Evolutionary conservation across 2,888 invertebrate species (phyloP), one percentile per base, ranked within the genome.

Genomic region (Xestia rhomboidea): DNA sequence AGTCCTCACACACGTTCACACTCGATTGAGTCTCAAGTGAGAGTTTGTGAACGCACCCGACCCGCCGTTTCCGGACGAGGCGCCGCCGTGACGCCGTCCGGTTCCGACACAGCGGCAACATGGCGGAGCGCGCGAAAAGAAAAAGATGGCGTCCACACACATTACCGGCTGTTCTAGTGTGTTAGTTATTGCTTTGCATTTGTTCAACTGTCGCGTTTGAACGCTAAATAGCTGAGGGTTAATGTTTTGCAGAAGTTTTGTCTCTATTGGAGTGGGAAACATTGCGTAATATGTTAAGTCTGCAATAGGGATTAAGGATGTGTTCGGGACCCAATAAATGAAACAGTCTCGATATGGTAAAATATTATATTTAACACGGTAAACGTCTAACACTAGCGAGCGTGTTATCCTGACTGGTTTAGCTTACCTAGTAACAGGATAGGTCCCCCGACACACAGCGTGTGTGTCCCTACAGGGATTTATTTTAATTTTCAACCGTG

Each of bases 11-110:
- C 90, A 88, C 90, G 89, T 91, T 92, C 90, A 93, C 92, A 91
- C 88, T 90, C 92, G 92, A 92, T 92, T 93, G 92, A 93, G 85
- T 93, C 89, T 92, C 89, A 90, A 94, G 95, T 94, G 94, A 92
- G 93, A 92, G 92, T 92, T 91, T 90, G 89, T 88, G 92, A 92
- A 91, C 92, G 93, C 91, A 90, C 91, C 92, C 92, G 92, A 92
- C 91, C 91, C 92, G 91, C 89, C 90, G 93, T 93, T 93, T 93
- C 93, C 93, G 92, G 90, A 83, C 85, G 89, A 90, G 95, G 95
- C 95, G 95, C 93, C 95, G 93, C 82, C 88, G 82, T 89, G 95
- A 92, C 95, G 95, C 95, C 95, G 95, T 93, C 95, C 95, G 94
- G 93, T 93, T 89, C 91, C 91, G 90, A 89, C 88, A 84, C 75